Conservation (phyloP, 2,113 vertebrate species). For the Sylvicapra grimmia region DNA sequence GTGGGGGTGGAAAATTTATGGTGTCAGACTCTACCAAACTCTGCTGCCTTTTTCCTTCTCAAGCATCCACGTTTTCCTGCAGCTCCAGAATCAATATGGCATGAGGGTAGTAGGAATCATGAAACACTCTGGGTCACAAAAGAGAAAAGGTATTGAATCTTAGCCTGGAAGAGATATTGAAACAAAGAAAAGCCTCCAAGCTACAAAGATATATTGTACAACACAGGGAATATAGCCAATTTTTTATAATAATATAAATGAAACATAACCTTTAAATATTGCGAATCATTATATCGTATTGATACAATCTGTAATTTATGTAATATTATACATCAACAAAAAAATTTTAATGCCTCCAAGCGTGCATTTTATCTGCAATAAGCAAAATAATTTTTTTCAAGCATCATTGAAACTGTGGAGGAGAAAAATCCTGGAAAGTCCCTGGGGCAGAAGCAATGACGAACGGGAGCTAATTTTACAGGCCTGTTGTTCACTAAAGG, state of each 20-base stretch:
- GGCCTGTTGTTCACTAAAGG: not conserved
- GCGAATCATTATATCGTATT: not conserved
- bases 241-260: not conserved
- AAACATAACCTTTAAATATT: not conserved
- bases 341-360: not conserved
- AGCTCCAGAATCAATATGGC: not conserved
- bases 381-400: not conserved
- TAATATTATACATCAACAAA: not conserved
- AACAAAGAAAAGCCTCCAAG: not conserved
- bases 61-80: not conserved
- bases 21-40: not conserved
- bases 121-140: not conserved
- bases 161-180: not conserved
- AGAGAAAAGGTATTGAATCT: not conserved
- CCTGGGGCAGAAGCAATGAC: not conserved
- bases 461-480: not conserved
- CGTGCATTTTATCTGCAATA: not conserved
- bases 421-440: conserved; percentile 28
- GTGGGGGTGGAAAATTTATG: too few relatives aligned
- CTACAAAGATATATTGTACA: not conserved
- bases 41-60: not conserved
- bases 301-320: not conserved
- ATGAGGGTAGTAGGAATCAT: not conserved
- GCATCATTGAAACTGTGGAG: not conserved
- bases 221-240: not conserved